Evolutionary conservation across 2,888 invertebrate species (phyloP).

Genomic region (Furcula furcula): DNA sequence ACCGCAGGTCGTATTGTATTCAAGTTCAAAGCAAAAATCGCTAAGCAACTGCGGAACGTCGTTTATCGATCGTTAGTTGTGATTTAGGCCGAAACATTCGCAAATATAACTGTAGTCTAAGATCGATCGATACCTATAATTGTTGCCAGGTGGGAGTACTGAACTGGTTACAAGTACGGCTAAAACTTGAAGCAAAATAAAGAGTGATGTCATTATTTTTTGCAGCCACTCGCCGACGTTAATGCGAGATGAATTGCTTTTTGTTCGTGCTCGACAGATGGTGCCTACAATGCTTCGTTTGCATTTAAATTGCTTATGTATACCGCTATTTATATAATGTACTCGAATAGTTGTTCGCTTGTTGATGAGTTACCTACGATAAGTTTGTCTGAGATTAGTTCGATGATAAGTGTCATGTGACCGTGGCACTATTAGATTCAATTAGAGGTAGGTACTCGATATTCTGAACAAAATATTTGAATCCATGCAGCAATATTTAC

Average conservation of each 20-base stretch:
- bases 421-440: too few species aligned
- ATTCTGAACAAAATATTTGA: too few species aligned
- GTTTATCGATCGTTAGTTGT: conserved; percentile 12
- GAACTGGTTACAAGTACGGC: conserved; percentile 30
- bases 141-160: conserved; percentile 41
- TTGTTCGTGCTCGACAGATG: conserved; percentile 63
- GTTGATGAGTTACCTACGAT: conserved; percentile 4
- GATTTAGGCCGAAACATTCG: conserved; percentile 53
- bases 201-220: conserved; percentile 71
- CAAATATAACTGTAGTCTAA: conserved; percentile 62
- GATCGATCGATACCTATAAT: conserved; percentile 46
- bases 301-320: conserved; percentile 44
- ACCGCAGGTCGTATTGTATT: background rate
- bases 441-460: too few species aligned
- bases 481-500: too few species aligned
- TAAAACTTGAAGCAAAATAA: conserved; percentile 42
- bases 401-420: conserved; percentile 9
- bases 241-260: conserved; percentile 67
- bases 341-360: conserved; percentile 12
- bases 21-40: background rate
- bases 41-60: background rate
- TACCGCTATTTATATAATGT: conserved; percentile 29
- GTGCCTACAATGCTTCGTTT: conserved; percentile 55
- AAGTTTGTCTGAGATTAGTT: conserved; percentile 7
- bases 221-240: conserved; percentile 53